These are phyloP conservation scores for Antechinus flavipes DNA, from an alignment of 2,113 vertebrate genomes.

Conservation along the genomic window DNA sequence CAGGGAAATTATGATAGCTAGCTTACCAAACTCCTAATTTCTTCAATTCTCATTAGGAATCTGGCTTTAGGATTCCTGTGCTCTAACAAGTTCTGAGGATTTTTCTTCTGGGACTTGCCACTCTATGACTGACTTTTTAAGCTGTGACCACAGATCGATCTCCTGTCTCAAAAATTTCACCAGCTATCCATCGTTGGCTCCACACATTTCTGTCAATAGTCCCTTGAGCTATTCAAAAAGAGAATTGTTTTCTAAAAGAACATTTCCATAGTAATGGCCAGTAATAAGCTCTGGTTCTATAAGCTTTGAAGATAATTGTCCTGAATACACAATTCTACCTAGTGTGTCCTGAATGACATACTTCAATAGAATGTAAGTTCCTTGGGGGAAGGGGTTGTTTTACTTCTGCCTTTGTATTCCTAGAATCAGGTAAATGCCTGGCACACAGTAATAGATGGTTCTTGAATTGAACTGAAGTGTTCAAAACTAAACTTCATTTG, in stretches of 20 bases:
- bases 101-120: slow-evolving; percentile 2
- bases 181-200: neutral
- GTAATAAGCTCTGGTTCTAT: neutral
- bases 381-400: too few relatives aligned
- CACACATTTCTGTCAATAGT: slow-evolving; percentile 39
- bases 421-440: too few relatives aligned
- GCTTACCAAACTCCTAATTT: neutral
- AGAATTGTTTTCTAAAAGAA: slow-evolving; percentile 25
- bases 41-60: slow-evolving; percentile 11
- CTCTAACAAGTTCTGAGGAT: slow-evolving; percentile 17
- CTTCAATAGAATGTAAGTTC: too few relatives aligned
- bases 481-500: too few relatives aligned
- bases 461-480: too few relatives aligned
- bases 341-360: neutral
- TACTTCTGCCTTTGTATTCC: too few relatives aligned
- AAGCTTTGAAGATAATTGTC: neutral
- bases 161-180: slow-evolving; percentile 12
- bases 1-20: slow-evolving; percentile 11
- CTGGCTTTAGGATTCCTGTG: neutral
- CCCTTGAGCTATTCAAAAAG: slow-evolving; percentile 43
- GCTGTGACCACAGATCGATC: neutral
- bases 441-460: too few relatives aligned
- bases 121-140: slow-evolving; percentile 40
- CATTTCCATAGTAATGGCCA: neutral
- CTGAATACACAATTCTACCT: neutral